Percentiles rank a stretch among this genome's conserved stretches.
These are phyloP conservation scores for Anabacerthia variegaticeps DNA, from an alignment of 2,797 vertebrate genomes.

Conservation along the genomic window DNA sequence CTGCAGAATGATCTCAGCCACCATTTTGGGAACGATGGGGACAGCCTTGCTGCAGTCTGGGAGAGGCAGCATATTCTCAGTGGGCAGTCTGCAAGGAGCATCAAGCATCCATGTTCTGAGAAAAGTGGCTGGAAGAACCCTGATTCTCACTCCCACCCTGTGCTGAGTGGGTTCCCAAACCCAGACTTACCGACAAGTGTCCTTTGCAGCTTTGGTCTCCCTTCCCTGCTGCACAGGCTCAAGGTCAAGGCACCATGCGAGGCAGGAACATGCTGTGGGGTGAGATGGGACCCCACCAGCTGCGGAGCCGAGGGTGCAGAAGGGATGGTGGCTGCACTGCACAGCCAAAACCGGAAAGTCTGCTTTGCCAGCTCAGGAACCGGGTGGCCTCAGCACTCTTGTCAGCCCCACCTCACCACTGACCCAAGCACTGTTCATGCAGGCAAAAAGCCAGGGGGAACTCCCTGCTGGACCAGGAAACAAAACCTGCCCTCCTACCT, in stretches of 20 bases:
- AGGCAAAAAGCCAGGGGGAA: constrained; percentile 19
- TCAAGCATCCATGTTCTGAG: background rate
- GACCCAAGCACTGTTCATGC: background rate
- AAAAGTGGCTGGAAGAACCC: background rate
- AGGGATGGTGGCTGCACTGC: background rate
- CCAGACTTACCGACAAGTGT: background rate
- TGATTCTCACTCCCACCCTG: background rate
- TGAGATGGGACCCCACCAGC: accelerated
- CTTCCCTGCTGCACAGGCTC: background rate
- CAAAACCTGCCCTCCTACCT: background rate
- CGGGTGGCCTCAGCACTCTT: background rate
- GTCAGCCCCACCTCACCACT: background rate
- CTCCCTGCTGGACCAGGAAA: constrained; percentile 56
- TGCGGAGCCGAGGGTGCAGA: background rate
- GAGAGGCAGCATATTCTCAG: background rate
- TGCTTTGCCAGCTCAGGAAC: constrained; percentile 50
- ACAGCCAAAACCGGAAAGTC: constrained; percentile 38
- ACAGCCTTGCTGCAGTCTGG: background rate
- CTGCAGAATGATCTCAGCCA: accelerated
- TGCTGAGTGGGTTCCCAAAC: background rate
- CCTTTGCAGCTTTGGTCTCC: background rate
- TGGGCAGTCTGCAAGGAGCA: background rate
- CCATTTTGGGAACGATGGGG: accelerated
- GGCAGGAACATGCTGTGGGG: background rate
- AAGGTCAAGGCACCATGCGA: accelerated